Evolutionary conservation across 2,888 invertebrate genomes (phyloP).

Genomic region (Phortica okadai): DNA sequence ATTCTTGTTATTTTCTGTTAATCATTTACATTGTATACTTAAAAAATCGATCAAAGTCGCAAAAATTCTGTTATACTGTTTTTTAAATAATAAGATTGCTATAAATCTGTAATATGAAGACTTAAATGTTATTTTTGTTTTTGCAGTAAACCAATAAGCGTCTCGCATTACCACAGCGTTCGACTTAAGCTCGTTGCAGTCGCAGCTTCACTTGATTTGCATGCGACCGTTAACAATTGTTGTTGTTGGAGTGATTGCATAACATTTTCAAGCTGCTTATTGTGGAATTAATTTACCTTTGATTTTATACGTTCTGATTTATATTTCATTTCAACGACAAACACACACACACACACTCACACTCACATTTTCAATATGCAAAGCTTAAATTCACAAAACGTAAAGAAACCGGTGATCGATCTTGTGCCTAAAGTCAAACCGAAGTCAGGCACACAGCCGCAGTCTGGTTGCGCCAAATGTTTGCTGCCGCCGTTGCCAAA

Average conservation of each 20-base stretch:
- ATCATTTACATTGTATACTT: no score
- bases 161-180: conserved; percentile 47
- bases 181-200: conserved; percentile 37
- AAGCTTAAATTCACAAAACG: not conserved
- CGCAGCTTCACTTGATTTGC: conserved; percentile 57
- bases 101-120: not conserved
- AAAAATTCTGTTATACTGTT: not conserved
- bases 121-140: conserved; percentile 15
- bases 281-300: not conserved
- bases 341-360: not conserved
- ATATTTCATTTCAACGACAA: not conserved
- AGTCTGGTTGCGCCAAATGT: not conserved
- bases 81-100: not conserved
- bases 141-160: conserved; percentile 34
- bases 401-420: not conserved
- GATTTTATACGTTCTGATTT: not conserved
- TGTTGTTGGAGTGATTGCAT: not conserved
- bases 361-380: not conserved
- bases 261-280: conserved; percentile 56
- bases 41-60: no score
- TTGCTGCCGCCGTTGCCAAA: not conserved
- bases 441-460: not conserved
- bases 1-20: no score
- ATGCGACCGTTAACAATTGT: not conserved
- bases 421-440: not conserved